Base-by-base conservation (phyloP, 1,140 invertebrate species). In the Pseudachorutes palmiensis region DNA sequence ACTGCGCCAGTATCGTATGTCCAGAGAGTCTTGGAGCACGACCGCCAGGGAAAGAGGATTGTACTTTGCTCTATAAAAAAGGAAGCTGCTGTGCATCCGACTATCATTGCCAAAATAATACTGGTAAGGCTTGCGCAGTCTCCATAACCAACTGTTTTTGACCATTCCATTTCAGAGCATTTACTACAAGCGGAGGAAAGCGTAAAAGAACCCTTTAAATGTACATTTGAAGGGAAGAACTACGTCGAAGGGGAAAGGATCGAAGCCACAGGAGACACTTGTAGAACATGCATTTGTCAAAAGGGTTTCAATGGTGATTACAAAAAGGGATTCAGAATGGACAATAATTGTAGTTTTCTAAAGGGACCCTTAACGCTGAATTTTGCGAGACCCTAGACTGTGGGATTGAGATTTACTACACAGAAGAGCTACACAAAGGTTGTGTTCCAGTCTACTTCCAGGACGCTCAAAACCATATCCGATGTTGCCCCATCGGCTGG, bases 1-100 rank as follows among this genome's bases (percentile, higher is more conserved):
- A 51, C 1, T 74, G 73, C 67, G 73, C 72, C 14, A 63, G 60
- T 59, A 69, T 74, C 22, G 73, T 73, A 36, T 74, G 72, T 58
- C 65, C 72, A 14, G 71, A 71, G 55, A 28, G 67, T 30, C 59
- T 74, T n/a, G 66, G 70, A 1, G 59, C 55, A 9, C 36, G 64
- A 29, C 68, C 70, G 24, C 65, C 41, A 28, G 71, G 64, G 32
- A 72, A 73, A 61, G 62, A 67, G 67, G 29, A 32, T 26, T 74
- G 73, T 58, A 29, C 65, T 19, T 51, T 51, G 14, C 29, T 71
- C 28, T 74, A 74, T 45, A 69, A 70, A 32, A 70, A 63, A 24
- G 69, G 36, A 0, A 30, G 36, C 26, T 73, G 71, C 36, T 74
- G 73, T 59, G 70, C 71, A 14, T 48, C 65, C 28, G 69, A 72